phyloP scores from a whole-genome alignment of 2,888 invertebrate species.

The Andrena praecox region DNA sequence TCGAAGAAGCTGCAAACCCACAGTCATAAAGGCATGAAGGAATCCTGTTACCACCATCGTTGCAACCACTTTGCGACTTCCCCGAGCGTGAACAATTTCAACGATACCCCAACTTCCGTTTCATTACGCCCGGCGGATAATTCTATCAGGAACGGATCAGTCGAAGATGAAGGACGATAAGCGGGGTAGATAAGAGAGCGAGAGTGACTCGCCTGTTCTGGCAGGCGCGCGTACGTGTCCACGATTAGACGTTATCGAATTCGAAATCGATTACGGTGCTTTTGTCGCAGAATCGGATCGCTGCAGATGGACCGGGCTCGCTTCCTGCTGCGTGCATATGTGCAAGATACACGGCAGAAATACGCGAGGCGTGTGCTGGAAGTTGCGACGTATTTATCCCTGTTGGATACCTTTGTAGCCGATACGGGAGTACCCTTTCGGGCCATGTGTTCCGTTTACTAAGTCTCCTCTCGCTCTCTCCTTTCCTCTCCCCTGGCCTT shows the following conservation, averaged over 20 bases:
- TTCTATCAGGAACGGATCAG: slow-evolving; percentile 34
- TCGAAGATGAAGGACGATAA: slow-evolving; percentile 37
- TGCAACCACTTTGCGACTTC: slow-evolving; percentile 11
- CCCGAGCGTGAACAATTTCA: not conserved
- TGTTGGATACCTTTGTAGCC: slow-evolving; percentile 84
- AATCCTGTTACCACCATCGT: not conserved
- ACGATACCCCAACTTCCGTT: slow-evolving; percentile 15
- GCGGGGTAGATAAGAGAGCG: slow-evolving; percentile 36
- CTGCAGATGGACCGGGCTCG: slow-evolving; percentile 77
- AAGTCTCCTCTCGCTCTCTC: slow-evolving; percentile 31
- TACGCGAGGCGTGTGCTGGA: slow-evolving; percentile 73
- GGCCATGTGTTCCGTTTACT: slow-evolving; percentile 81
- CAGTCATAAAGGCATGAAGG: not conserved
- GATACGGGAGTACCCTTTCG: slow-evolving; percentile 79
- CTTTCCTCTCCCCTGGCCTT: slow-evolving; percentile 13
- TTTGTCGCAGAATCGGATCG: slow-evolving; percentile 78
- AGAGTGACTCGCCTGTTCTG: slow-evolving; percentile 8
- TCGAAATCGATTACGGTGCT: slow-evolving; percentile 78
- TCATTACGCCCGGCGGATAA: slow-evolving; percentile 17
- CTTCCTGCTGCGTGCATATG: slow-evolving; percentile 83
- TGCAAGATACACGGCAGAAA: slow-evolving; percentile 65
- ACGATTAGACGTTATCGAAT: slow-evolving; percentile 70
- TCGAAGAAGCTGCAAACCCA: not conserved
- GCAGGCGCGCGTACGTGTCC: slow-evolving; percentile 9
- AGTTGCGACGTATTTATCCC: slow-evolving; percentile 84